These are phyloP conservation scores for Petrolisthes manimaculis DNA, from an alignment of 2,888 invertebrate genomes.

Conservation along the genomic window DNA sequence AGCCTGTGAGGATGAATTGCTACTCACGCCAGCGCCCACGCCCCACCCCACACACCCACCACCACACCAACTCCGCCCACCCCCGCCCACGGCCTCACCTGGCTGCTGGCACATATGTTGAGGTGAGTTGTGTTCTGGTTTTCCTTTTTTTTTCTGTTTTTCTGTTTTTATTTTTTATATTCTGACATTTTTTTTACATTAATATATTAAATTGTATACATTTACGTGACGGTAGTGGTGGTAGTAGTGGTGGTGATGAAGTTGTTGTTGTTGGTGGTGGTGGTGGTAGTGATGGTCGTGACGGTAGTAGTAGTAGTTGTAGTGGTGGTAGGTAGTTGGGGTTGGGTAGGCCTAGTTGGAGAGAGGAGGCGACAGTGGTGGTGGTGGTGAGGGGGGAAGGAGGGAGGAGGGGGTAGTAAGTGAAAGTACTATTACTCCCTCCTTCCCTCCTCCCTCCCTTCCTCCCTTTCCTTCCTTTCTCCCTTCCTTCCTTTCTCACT, in stretches of 20 bases:
- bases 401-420: not conserved
- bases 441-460: constrained; percentile 4
- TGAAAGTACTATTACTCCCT: not conserved
- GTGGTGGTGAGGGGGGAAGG: not conserved
- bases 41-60: constrained; percentile 30
- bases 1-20: constrained; percentile 50
- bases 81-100: constrained; percentile 12
- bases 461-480: not conserved
- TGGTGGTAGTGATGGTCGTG: not conserved
- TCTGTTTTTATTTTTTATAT: not conserved
- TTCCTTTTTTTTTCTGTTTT: not conserved
- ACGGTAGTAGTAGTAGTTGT: not conserved
- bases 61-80: not conserved
- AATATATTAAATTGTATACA: not conserved
- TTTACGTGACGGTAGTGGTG: no score
- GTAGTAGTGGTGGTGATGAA: not conserved
- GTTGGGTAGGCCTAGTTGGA: not conserved
- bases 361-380: constrained; percentile 28
- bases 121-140: constrained; percentile 32
- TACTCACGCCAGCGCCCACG: constrained; percentile 31
- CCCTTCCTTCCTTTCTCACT: not conserved
- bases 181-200: not conserved
- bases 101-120: constrained; percentile 43
- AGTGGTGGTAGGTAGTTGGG: not conserved
- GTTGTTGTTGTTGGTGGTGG: not conserved